These are phyloP conservation scores for Cistogaster globosa DNA, from an alignment of 2,888 invertebrate species.

Conservation along the genomic window DNA sequence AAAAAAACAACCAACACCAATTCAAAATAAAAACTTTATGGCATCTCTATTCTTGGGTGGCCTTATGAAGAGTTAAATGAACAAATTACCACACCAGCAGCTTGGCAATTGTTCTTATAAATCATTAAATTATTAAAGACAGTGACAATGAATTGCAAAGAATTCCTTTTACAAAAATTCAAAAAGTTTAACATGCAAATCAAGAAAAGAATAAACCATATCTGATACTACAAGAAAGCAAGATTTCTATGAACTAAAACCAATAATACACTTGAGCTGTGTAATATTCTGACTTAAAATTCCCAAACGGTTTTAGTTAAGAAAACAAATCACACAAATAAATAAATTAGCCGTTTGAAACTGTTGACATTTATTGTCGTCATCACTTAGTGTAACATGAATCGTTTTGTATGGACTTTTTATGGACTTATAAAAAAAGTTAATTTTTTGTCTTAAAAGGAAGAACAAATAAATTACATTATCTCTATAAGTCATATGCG, in stretches of 20 bases:
- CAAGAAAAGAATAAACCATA: neutral
- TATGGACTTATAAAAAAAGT: constrained; percentile 36
- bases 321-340: constrained; percentile 76
- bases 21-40: constrained; percentile 39
- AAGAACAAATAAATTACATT: constrained; percentile 1
- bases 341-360: constrained; percentile 79
- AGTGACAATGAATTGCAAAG: neutral
- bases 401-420: constrained; percentile 76
- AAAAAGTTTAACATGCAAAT: constrained; percentile 22
- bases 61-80: constrained; percentile 68
- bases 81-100: neutral
- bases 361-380: constrained; percentile 81
- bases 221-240: constrained; percentile 29
- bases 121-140: neutral
- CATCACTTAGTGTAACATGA: constrained; percentile 74
- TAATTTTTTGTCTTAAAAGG: constrained; percentile 27
- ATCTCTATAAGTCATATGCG: neutral
- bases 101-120: constrained; percentile 11
- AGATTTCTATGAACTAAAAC: no score
- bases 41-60: constrained; percentile 68
- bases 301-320: constrained; percentile 39
- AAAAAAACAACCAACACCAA: no score
- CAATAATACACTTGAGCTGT: neutral
- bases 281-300: neutral
- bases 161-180: neutral